Conservation (phyloP, 2,113 vertebrate species). For the Heterotilapia buettikoferi region DNA sequence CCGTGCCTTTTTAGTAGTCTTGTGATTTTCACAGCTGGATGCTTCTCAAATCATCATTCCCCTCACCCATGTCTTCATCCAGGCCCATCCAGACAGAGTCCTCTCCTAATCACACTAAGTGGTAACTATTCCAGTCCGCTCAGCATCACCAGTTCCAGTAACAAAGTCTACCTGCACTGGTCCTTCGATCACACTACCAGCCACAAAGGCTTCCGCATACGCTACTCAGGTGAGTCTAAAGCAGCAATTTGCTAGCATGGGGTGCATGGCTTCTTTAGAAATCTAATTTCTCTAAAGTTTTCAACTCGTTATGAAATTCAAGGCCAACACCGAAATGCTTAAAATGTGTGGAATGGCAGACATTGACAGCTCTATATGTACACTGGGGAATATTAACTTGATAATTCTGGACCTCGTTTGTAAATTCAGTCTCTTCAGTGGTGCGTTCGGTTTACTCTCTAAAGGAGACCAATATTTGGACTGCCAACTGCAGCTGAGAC, state of each 20-base stretch:
- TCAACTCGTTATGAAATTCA: not conserved
- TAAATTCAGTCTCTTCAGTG: not conserved
- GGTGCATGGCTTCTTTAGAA: not conserved
- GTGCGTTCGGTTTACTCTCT: not conserved
- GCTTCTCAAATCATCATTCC: not conserved
- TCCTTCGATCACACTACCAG: slow-evolving; percentile 93
- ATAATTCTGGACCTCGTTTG: not conserved
- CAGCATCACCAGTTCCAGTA: slow-evolving; percentile 86
- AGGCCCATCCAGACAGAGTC: slow-evolving; percentile 90
- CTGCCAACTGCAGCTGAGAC: slow-evolving; percentile 9
- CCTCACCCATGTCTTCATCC: not conserved
- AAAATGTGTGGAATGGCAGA: not conserved
- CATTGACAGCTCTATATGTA: not conserved
- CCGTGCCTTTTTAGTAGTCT: not conserved
- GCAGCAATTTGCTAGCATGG: rapidly evolving
- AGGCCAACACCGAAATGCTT: not conserved
- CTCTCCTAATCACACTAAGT: slow-evolving; percentile 87
- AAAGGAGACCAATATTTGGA: slow-evolving; percentile 2
- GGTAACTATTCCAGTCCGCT: slow-evolving; percentile 93
- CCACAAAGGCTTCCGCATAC: slow-evolving; percentile 94
- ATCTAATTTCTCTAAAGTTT: not conserved
- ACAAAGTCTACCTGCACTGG: slow-evolving; percentile 92
- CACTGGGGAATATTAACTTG: not conserved
- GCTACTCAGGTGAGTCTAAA: slow-evolving; percentile 83
- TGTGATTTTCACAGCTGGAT: not conserved